A percentile compares a stretch with the other conserved stretches of the same genome.
Conservation (phyloP, 2,113 vertebrate species). For the Astatoreochromis straeleni region DNA sequence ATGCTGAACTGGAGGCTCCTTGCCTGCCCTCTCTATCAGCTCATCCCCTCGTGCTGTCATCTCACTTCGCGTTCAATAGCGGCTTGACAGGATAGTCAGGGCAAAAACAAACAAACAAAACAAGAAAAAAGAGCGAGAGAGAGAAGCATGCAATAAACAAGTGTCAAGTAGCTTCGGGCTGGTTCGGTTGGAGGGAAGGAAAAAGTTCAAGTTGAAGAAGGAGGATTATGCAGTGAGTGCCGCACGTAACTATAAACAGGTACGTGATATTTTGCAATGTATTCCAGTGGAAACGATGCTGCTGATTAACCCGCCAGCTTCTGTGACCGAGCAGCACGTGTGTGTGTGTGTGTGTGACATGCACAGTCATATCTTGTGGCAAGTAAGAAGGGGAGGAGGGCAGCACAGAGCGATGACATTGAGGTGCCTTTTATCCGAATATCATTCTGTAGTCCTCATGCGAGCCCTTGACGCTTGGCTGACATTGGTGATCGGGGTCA, state of each 20-base stretch:
- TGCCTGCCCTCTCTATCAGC: slow-evolving; percentile 26
- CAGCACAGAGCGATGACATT: slow-evolving; percentile 51
- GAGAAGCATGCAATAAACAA: slow-evolving; percentile 52
- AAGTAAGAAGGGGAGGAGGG: slow-evolving; percentile 20
- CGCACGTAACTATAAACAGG: slow-evolving; percentile 54
- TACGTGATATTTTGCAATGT: slow-evolving; percentile 48
- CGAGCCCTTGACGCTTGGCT: not conserved
- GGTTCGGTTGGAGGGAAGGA: slow-evolving; percentile 30
- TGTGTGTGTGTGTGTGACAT: not conserved
- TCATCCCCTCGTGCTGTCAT: slow-evolving; percentile 9
- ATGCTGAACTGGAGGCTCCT: slow-evolving; percentile 35
- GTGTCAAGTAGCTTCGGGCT: slow-evolving; percentile 39
- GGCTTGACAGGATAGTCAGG: slow-evolving; percentile 9
- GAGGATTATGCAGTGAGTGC: slow-evolving; percentile 59
- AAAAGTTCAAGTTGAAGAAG: slow-evolving; percentile 68
- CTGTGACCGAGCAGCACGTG: not conserved
- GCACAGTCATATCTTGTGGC: not conserved
- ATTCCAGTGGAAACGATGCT: not conserved
- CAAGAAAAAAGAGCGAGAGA: slow-evolving; percentile 7
- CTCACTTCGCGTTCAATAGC: not conserved
- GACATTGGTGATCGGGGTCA: not conserved
- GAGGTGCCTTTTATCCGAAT: slow-evolving; percentile 35
- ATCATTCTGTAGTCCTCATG: not conserved
- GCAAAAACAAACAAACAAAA: not conserved
- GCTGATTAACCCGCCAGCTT: slow-evolving; percentile 2